These are phyloP conservation scores for Aldabrachelys gigantea DNA, from an alignment of 2,113 vertebrate genomes.

Conservation along the genomic window DNA sequence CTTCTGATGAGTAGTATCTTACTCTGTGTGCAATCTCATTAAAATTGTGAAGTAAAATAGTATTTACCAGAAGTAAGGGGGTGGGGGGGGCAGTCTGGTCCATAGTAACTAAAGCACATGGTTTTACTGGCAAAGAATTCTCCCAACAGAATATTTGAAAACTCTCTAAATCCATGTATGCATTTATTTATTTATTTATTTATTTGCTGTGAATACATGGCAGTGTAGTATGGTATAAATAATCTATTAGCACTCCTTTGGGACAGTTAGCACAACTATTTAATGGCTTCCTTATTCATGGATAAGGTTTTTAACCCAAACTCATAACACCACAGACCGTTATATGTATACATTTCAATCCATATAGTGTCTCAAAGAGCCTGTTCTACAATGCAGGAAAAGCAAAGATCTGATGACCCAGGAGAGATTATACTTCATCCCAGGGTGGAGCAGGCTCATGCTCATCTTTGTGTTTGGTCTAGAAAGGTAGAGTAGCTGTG, in stretches of 20 bases:
- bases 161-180: neutral
- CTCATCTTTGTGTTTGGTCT: fast-evolving
- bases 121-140: neutral
- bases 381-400: neutral
- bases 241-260: neutral
- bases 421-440: neutral
- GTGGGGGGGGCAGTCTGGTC: neutral
- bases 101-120: neutral
- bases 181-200: neutral
- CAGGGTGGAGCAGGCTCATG: neutral
- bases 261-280: neutral
- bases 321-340: neutral
- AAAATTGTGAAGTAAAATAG: neutral
- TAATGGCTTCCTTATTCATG: neutral
- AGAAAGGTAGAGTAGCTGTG: neutral
- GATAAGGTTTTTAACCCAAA: neutral
- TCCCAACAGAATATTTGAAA: neutral
- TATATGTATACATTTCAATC: fast-evolving
- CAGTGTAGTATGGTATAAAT: neutral
- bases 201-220: neutral
- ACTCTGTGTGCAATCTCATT: neutral
- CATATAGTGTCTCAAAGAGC: neutral
- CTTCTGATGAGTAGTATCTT: neutral
- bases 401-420: neutral
- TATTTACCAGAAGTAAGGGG: fast-evolving